Evolutionary conservation across 2,797 vertebrate species (phyloP).

Genomic region (Enteromius treurensis): DNA sequence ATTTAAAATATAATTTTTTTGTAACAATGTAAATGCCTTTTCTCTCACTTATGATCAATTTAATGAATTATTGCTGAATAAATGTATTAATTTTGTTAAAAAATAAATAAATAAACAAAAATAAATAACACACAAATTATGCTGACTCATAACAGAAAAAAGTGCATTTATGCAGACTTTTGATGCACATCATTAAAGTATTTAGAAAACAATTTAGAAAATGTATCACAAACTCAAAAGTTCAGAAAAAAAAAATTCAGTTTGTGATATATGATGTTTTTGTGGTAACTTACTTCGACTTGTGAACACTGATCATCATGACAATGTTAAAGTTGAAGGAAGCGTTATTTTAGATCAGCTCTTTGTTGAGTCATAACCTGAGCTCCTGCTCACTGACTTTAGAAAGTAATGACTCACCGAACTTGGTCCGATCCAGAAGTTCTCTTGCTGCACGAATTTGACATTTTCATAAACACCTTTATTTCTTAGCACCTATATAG

Average conservation of each 20-base stretch:
- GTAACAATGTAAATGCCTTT: background rate
- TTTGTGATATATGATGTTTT: background rate
- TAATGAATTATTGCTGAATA: background rate
- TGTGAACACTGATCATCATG: background rate
- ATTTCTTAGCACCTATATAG: slow-evolving; percentile 88
- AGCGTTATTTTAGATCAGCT: background rate
- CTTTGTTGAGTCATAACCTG: background rate
- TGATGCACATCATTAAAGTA: background rate
- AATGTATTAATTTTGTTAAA: background rate
- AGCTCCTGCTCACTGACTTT: background rate
- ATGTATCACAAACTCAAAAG: background rate
- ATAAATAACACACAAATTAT: background rate
- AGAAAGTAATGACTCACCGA: slow-evolving; percentile 82
- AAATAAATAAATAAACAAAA: background rate
- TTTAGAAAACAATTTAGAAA: background rate
- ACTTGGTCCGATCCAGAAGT: slow-evolving; percentile 98
- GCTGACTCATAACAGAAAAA: background rate
- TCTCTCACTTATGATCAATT: background rate
- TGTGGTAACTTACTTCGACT: background rate
- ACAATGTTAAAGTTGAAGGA: too few species aligned
- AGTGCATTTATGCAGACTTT: background rate
- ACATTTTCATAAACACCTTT: slow-evolving; percentile 97
- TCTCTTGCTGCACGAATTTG: slow-evolving; percentile 96
- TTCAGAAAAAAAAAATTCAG: background rate
- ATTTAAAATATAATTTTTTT: background rate